A percentile compares a stretch with the other conserved stretches of the same genome.
These are phyloP conservation scores for Neoascia interrupta DNA, from an alignment of 2,888 invertebrate species.

Conservation along the genomic window DNA sequence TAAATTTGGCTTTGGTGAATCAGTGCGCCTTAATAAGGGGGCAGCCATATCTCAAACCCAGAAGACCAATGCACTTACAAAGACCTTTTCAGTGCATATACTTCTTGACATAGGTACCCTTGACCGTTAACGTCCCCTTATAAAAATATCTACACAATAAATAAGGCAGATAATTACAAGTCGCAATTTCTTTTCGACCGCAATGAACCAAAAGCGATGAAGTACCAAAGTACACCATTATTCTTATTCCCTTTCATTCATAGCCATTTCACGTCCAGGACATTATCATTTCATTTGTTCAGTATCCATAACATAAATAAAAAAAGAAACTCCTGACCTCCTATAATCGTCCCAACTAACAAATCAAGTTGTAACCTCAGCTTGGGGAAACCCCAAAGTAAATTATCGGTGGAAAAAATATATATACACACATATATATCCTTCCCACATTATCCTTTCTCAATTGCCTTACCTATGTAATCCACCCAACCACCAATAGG, in stretches of 20 bases:
- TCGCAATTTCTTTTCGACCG: slow-evolving; percentile 14
- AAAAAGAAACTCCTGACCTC: slow-evolving; percentile 12
- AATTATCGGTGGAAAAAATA: slow-evolving; percentile 65
- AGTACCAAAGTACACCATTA: slow-evolving; percentile 20
- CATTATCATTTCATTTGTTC: slow-evolving; percentile 63
- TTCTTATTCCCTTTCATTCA: slow-evolving; percentile 32
- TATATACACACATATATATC: too few relatives aligned
- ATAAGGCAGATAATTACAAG: slow-evolving; percentile 13
- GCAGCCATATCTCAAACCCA: too few relatives aligned
- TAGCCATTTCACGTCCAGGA: slow-evolving; percentile 52
- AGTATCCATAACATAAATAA: slow-evolving; percentile 23
- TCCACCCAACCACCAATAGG: slow-evolving; percentile 39
- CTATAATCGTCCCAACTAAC: slow-evolving; percentile 57
- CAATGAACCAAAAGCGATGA: slow-evolving; percentile 47
- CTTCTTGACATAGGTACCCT: too few relatives aligned
- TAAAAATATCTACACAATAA: background rate
- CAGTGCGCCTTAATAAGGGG: too few relatives aligned
- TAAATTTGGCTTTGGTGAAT: too few relatives aligned
- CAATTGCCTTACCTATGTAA: slow-evolving; percentile 51
- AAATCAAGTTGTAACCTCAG: slow-evolving; percentile 66
- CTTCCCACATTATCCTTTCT: slow-evolving; percentile 36
- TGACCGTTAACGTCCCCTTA: background rate
- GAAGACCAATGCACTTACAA: too few relatives aligned
- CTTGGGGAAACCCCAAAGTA: slow-evolving; percentile 58
- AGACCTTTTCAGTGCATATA: too few relatives aligned